Base-by-base conservation (phyloP, 2,797 vertebrate species). In the Gymnopithys bicolor region DNA sequence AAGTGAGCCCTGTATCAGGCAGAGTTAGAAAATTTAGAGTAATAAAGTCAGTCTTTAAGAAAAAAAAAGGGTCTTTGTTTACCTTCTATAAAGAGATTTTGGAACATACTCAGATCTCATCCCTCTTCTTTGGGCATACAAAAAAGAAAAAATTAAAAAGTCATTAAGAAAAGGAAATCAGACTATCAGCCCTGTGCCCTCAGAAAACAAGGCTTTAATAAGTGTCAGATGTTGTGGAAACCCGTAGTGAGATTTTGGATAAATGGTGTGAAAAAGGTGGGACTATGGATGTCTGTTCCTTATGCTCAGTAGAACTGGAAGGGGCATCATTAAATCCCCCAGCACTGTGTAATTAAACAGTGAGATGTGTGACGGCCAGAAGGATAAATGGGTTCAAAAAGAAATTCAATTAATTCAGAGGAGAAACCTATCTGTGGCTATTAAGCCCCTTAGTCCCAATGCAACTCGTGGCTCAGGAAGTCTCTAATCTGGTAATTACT, bases 361-460 rank as follows among this genome's bases (percentile, higher is more conserved):
- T 39, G 87, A 81, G 74, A 66, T 33, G 60, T 19, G 10, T 48
- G 86, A 85, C 1, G 0, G 88, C 66, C 71, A 41, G 87, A 25
- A 71, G 77, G 74, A 84, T 71, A 71, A 92, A 90, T 1, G 43
- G 43, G 49, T 52, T 92, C 91, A 82, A 46, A 87, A 85, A 75
- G 30, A n/a, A 55, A 81, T 67, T 71, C 37, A 76, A 11, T 92
- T 90, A 84, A 92, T 84, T 64, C 58, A 23, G 63, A 82, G 51
- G 30, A 93, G 81, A 81, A 90, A 68, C 66, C 84, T 92, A 6
- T 68, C 84, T 17, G 73, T 78, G 84, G 52, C 91, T 92, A 11
- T 73, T 63, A 60, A 92, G 22, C 28, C 69, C 80, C 53, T 68
- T 28, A 55, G 78, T 90, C 91, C 87, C 84, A 78, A 1, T 11